A percentile compares a stretch with the other conserved stretches of the same genome.
Evolutionary conservation across 1,140 invertebrate species (phyloP).

Genomic region (Aethina tumida): DNA sequence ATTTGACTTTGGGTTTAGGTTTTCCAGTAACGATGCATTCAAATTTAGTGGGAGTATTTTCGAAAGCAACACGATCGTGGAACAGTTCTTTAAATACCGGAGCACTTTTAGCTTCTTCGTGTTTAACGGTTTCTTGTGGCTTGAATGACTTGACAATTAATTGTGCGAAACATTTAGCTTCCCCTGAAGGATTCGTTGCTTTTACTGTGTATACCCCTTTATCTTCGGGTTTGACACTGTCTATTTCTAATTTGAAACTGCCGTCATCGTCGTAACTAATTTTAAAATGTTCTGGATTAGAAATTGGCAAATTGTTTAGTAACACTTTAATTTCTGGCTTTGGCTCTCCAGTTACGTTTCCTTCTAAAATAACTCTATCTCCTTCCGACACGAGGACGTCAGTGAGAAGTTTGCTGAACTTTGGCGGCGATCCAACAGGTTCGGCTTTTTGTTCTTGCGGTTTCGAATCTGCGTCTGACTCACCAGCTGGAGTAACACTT

Average conservation of each 20-base stretch:
- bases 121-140: conserved; percentile 36
- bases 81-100: conserved; percentile 60
- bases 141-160: conserved; percentile 56
- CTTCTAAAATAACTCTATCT: conserved; percentile 62
- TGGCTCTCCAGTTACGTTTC: conserved; percentile 60
- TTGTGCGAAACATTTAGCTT: conserved; percentile 71
- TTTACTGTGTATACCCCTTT: conserved; percentile 69
- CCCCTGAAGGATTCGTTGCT: conserved; percentile 60
- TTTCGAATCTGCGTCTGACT: conserved; percentile 24
- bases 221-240: conserved; percentile 47
- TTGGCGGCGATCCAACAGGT: conserved; percentile 43
- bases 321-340: conserved; percentile 62
- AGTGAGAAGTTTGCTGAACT: conserved; percentile 58
- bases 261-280: conserved; percentile 42
- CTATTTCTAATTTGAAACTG: conserved; percentile 47
- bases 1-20: conserved; percentile 63
- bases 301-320: conserved; percentile 56
- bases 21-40: conserved; percentile 61
- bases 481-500: conserved; percentile 36
- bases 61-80: conserved; percentile 40
- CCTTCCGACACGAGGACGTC: conserved; percentile 58
- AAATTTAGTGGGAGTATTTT: conserved; percentile 53
- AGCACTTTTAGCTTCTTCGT: conserved; percentile 47
- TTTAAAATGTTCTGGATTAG: conserved; percentile 40
- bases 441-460: conserved; percentile 31